Conservation (phyloP, 2,888 invertebrate genomes). For the Drosophila macrospina region DNA sequence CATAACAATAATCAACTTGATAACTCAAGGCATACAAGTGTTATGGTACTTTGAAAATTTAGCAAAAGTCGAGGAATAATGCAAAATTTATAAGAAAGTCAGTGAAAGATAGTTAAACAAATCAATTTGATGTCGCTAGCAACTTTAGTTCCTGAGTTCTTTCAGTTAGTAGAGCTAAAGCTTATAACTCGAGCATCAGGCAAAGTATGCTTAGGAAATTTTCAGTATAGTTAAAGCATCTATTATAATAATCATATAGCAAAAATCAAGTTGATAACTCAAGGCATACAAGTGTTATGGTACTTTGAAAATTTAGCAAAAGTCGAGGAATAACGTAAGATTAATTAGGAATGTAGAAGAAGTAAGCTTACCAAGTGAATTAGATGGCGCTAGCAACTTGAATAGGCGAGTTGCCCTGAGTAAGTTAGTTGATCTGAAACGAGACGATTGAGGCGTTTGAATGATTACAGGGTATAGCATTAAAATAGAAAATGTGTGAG, state of each 20-base stretch:
- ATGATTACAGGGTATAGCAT: constrained; percentile 21
- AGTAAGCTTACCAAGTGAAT: neutral
- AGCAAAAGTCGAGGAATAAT: too few relatives aligned
- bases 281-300: neutral
- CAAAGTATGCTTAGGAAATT: neutral
- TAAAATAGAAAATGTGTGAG: constrained; percentile 18
- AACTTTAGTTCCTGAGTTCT: too few relatives aligned
- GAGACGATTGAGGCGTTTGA: neutral
- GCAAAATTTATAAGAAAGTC: too few relatives aligned
- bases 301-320: neutral
- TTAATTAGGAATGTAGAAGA: neutral
- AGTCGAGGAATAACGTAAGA: neutral
- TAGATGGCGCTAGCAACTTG: neutral
- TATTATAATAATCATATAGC: neutral
- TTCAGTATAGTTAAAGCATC: neutral
- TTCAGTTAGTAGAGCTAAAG: too few relatives aligned
- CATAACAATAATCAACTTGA: neutral
- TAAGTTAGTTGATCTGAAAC: neutral
- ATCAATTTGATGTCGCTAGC: too few relatives aligned
- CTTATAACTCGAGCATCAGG: too few relatives aligned
- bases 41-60: neutral
- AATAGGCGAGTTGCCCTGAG: too few relatives aligned
- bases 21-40: neutral
- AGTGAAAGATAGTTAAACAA: too few relatives aligned
- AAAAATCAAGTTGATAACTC: neutral